Percentiles rank a stretch among this genome's conserved stretches.
phyloP scores from a whole-genome alignment of 2,113 vertebrate species.

The Daphoenositta chrysoptera region DNA sequence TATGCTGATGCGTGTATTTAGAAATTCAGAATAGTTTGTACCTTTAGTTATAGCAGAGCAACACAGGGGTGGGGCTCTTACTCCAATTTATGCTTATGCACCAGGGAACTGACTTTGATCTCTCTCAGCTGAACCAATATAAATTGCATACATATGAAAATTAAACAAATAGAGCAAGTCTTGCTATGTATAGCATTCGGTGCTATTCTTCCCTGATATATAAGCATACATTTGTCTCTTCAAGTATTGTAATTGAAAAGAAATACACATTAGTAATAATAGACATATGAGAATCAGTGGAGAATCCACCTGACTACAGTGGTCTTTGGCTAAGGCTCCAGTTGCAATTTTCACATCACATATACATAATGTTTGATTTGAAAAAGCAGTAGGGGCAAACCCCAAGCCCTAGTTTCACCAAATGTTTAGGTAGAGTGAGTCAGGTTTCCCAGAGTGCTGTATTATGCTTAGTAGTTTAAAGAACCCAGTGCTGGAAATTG shows the following conservation, averaged over 20 bases:
- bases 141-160: slow-evolving; percentile 11
- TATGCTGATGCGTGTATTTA: not conserved
- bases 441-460: not conserved
- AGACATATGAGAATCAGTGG: not conserved
- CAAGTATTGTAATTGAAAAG: not conserved
- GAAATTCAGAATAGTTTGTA: not conserved
- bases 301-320: not conserved
- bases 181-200: not conserved
- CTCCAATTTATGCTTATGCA: not conserved
- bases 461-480: not conserved
- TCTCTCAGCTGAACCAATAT: not conserved
- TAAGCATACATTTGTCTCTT: not conserved
- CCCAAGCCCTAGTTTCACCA: not conserved
- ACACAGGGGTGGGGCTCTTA: not conserved
- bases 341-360: not conserved
- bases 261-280: not conserved
- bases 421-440: not conserved
- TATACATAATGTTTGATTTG: not conserved
- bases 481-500: not conserved
- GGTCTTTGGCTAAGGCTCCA: not conserved
- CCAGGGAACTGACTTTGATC: slow-evolving; percentile 27
- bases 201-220: not conserved
- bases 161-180: not conserved
- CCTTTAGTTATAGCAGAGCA: not conserved
- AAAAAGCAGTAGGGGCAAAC: not conserved